Base-by-base conservation (phyloP, 2,888 invertebrate species). In the Slavum lentiscoides region DNA sequence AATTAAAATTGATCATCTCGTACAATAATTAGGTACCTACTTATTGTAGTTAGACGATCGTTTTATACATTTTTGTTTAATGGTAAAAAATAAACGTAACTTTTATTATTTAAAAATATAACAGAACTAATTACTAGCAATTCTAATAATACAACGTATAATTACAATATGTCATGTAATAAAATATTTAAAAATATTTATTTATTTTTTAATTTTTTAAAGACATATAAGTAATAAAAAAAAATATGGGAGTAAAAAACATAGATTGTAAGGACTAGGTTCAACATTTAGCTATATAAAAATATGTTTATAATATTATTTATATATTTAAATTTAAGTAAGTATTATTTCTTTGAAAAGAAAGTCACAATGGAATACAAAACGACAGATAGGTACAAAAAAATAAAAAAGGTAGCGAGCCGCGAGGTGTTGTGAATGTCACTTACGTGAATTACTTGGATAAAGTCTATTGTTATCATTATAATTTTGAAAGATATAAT, bases 151-250 rank as follows among this genome's bases (percentile, higher is more conserved):
- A 74, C 9, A 49, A 49, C 5, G 62, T 19, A 61, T 8, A n/a
- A n/a, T n/a, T 21, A 23, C 49, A 49, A 74, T 59, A 68, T 74
- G 37, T 55, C 64, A 66, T 39, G 55, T 74, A 64, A 74, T 74
- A 74, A 64, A n/a, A n/a, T n/a, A n/a, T n/a, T n/a, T n/a, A n/a
- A n/a, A n/a, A 37, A 74, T 64, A 66, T 55, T 66, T 39, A 74
- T 64, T 49, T 62, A 37, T 21, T 64, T 39, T 21, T 61, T 73
- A n/a, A n/a, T 49, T 53, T 53, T 58, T n/a, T n/a, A n/a, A n/a
- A n/a, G n/a, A n/a, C n/a, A n/a, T n/a, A n/a, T n/a, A 64, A 39
- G 61, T 53, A 74, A n/a, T n/a, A n/a, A n/a, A n/a, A n/a, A n/a
- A 70, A n/a, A 53, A 55, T 9, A 49, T 74, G 53, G n/a, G 30